phyloP scores from a whole-genome alignment of 2,888 invertebrate genomes.

The Tenthredo amoena region DNA sequence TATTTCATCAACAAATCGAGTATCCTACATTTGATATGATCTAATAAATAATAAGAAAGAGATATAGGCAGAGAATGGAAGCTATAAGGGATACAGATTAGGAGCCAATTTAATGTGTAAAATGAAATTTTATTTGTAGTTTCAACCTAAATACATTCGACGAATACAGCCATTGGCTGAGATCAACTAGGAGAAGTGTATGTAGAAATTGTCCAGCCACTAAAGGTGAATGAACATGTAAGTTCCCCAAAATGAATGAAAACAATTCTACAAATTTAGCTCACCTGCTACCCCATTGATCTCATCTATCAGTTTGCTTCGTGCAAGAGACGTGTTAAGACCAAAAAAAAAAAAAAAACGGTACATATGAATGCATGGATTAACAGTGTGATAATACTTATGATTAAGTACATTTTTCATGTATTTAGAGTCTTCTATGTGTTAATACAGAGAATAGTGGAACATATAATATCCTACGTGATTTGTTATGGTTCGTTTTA shows the following conservation, averaged over 20 bases:
- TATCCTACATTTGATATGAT: constrained; percentile 7
- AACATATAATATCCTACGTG: not conserved
- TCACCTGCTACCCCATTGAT: not conserved
- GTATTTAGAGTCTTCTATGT: not conserved
- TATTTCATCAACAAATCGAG: not conserved
- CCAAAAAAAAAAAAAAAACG: not conserved
- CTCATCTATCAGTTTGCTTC: not conserved
- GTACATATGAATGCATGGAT: not conserved
- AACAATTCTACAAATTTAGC: not conserved
- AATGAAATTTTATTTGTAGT: constrained; percentile 56
- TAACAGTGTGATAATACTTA: not conserved
- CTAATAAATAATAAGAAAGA: constrained; percentile 40
- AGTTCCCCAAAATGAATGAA: not conserved
- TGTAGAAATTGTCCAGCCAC: not conserved
- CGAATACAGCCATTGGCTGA: constrained; percentile 4
- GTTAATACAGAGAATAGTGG: constrained; percentile 1
- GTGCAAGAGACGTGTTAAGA: not conserved
- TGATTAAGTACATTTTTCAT: not conserved
- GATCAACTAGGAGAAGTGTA: not conserved
- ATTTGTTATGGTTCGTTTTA: not conserved
- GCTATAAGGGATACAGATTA: constrained; percentile 54
- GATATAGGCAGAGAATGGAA: constrained; percentile 34
- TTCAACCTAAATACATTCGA: constrained; percentile 55
- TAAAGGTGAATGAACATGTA: not conserved
- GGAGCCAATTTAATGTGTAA: constrained; percentile 61